Percentiles rank a stretch among this genome's conserved stretches.
These are phyloP conservation scores for Mionectes macconnelli DNA, from an alignment of 2,113 vertebrate genomes.

Conservation along the genomic window DNA sequence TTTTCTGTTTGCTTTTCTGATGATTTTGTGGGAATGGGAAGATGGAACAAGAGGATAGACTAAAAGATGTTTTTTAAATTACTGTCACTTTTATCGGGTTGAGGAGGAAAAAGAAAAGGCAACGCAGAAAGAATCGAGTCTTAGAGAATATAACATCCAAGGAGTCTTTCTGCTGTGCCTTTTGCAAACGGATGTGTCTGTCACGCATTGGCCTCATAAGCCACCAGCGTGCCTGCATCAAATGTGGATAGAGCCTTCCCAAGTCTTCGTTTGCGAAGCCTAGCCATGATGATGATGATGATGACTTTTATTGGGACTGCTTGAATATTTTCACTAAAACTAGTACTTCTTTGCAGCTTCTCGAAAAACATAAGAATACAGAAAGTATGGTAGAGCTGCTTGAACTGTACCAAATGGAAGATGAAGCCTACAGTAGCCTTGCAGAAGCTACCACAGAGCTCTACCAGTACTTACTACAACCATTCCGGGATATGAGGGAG, in stretches of 20 bases:
- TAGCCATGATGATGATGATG: too few relatives aligned
- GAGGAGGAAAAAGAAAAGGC: too few relatives aligned
- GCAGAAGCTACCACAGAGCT: constrained; percentile 93
- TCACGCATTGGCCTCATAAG: too few relatives aligned
- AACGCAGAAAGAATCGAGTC: too few relatives aligned
- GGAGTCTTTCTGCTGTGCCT: too few relatives aligned
- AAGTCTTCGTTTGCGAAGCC: too few relatives aligned
- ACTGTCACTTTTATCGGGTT: neutral
- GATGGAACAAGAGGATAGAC: neutral
- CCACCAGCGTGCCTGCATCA: too few relatives aligned
- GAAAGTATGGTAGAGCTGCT: constrained; percentile 97
- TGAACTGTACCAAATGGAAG: constrained; percentile 91
- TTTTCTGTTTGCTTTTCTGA: neutral
- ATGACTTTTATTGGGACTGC: too few relatives aligned
- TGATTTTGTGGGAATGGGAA: neutral
- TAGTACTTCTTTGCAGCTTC: constrained; percentile 72
- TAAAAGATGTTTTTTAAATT: neutral
- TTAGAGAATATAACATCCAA: too few relatives aligned
- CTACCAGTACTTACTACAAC: constrained; percentile 96
- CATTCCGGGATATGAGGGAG: constrained; percentile 97
- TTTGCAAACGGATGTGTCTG: too few relatives aligned
- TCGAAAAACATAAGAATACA: constrained; percentile 90
- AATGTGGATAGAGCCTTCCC: too few relatives aligned
- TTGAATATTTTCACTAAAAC: neutral
- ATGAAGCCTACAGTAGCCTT: constrained; percentile 86